phyloP scores from a whole-genome alignment of 2,888 invertebrate genomes.

The Protophormia terraenovae region DNA sequence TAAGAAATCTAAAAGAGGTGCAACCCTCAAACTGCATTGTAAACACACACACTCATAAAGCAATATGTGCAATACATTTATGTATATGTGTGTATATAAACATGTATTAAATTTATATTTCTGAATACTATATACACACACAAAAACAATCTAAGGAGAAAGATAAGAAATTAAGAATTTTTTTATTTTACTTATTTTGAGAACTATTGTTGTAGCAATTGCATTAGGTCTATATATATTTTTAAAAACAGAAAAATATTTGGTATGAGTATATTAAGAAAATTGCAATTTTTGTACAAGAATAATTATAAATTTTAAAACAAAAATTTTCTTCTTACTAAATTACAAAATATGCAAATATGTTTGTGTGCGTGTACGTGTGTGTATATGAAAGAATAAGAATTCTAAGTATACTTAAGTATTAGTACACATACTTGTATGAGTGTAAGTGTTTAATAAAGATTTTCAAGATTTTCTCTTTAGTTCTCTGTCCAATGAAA shows the following conservation, averaged over 20 bases:
- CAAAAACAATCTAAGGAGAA: not conserved
- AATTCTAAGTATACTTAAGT: conserved; percentile 17
- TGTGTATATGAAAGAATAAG: conserved; percentile 10
- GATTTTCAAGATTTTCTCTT: conserved; percentile 11
- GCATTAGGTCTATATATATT: not conserved
- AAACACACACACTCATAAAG: not conserved
- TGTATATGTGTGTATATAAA: no score
- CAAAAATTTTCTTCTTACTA: conserved; percentile 15
- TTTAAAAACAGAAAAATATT: not conserved
- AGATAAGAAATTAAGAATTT: conserved; percentile 26
- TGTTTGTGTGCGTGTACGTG: not conserved
- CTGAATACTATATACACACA: not conserved
- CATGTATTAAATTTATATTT: not conserved
- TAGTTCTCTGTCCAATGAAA: conserved; percentile 13
- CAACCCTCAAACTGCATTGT: not conserved
- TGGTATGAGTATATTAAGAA: conserved; percentile 32
- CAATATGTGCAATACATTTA: no score
- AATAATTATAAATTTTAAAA: conserved; percentile 55
- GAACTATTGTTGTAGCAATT: not conserved
- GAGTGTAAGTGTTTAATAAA: conserved; percentile 7
- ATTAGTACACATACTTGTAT: not conserved
- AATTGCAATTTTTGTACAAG: conserved; percentile 46
- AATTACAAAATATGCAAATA: not conserved
- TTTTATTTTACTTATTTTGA: not conserved
- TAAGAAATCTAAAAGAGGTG: conserved; percentile 6